Conservation (phyloP, 2,113 vertebrate species). For the Poeciliopsis occidentalis region DNA sequence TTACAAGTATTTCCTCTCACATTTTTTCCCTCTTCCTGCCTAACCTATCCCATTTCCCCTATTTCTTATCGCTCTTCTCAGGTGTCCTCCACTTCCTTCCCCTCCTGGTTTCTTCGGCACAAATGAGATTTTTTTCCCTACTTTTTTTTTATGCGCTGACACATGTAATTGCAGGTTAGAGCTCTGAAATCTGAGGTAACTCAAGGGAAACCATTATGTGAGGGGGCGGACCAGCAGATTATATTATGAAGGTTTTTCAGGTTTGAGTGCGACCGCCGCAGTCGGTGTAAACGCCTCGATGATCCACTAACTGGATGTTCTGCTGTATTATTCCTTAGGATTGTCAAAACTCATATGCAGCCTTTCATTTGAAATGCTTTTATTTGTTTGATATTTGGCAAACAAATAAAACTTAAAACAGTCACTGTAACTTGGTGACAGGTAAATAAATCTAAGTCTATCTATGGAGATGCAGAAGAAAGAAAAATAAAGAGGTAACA, state of each 20-base stretch:
- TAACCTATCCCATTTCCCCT: slow-evolving; percentile 22
- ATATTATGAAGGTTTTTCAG: slow-evolving; percentile 25
- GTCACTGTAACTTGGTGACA: background rate
- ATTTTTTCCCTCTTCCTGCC: slow-evolving; percentile 12
- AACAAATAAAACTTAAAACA: background rate
- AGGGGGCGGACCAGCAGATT: slow-evolving; percentile 31
- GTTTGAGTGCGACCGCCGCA: slow-evolving; percentile 9
- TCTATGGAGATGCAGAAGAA: background rate
- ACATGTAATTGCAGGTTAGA: slow-evolving; percentile 29
- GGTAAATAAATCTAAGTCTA: background rate
- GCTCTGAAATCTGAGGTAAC: slow-evolving; percentile 13
- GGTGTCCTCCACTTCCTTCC: slow-evolving; percentile 17
- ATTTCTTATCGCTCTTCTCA: slow-evolving; percentile 16
- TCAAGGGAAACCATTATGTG: slow-evolving; percentile 52
- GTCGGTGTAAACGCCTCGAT: background rate
- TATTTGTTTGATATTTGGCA: background rate
- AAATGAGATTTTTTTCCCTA: slow-evolving; percentile 5
- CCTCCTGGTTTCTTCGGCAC: slow-evolving; percentile 7
- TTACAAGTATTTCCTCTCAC: background rate
- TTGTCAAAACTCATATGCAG: background rate
- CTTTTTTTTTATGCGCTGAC: background rate
- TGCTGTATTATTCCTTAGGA: background rate
- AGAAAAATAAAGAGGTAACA: background rate
- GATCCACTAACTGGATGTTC: background rate
- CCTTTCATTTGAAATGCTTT: background rate